A percentile compares a stretch with the other conserved stretches of the same genome.
These are phyloP conservation scores for Drosophila pectinifera DNA, from an alignment of 1,140 invertebrate species.

Conservation along the genomic window DNA sequence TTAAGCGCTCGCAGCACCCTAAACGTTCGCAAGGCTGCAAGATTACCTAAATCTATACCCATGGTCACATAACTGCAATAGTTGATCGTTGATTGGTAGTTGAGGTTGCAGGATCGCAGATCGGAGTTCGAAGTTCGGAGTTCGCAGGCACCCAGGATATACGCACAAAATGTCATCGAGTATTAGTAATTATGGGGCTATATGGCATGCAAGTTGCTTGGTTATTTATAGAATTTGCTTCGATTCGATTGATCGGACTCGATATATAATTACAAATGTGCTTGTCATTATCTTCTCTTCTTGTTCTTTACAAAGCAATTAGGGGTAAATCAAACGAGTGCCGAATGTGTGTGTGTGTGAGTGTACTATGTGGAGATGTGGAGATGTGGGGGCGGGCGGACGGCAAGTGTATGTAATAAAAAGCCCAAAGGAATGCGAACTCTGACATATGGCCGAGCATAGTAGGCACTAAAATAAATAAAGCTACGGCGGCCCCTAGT, in stretches of 20 bases:
- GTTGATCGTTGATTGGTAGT: conserved; percentile 2
- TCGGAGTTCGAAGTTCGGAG: conserved; percentile 2
- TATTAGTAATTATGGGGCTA: conserved; percentile 66
- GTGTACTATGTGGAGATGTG: neutral
- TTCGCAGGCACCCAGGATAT: conserved; percentile 65
- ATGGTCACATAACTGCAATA: conserved; percentile 97
- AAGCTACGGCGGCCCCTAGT: conserved; percentile 16
- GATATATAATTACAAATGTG: conserved; percentile 75
- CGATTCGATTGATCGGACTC: conserved; percentile 58
- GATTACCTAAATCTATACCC: conserved; percentile 98
- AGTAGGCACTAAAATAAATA: conserved; percentile 48
- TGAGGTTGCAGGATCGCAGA: conserved; percentile 12
- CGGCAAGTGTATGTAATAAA: conserved; percentile 30
- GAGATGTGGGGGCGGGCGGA: too few species aligned
- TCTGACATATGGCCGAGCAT: conserved; percentile 39
- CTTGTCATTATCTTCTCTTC: conserved; percentile 27
- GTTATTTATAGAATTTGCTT: conserved; percentile 50
- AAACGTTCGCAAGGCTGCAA: conserved; percentile 99
- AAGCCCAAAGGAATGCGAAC: conserved; percentile 48
- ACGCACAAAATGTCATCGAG: conserved; percentile 75
- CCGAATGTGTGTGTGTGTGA: neutral
- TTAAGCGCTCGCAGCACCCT: conserved; percentile 99
- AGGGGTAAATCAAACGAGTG: conserved; percentile 38
- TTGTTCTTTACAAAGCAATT: conserved; percentile 35
- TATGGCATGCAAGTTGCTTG: conserved; percentile 16